These are phyloP conservation scores for Xiphophorus couchianus DNA, from an alignment of 2,113 vertebrate species.

Conservation along the genomic window DNA sequence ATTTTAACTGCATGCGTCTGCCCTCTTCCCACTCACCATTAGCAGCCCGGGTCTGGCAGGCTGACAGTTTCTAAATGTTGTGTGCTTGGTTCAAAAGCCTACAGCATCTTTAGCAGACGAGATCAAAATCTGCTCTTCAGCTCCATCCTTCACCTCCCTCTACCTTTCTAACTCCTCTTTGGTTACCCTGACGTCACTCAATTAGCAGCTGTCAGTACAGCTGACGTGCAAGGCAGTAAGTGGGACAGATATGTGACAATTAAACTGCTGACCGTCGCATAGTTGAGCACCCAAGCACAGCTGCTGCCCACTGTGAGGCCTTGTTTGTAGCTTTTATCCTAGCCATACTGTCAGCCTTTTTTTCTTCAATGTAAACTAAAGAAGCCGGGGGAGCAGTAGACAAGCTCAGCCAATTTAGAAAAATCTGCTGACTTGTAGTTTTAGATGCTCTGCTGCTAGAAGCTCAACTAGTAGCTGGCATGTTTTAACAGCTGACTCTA, in stretches of 20 bases:
- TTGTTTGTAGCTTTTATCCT: conserved; percentile 47
- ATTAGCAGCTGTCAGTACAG: conserved; percentile 41
- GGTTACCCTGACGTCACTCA: conserved; percentile 35
- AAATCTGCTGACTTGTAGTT: conserved; percentile 50
- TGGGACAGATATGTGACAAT: conserved; percentile 31
- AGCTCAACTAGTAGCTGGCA: conserved; percentile 8
- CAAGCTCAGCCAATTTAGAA: conserved; percentile 3
- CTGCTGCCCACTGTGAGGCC: conserved; percentile 27
- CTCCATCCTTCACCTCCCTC: background rate
- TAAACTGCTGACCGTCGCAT: conserved; percentile 57
- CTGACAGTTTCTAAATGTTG: conserved; percentile 18
- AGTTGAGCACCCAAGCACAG: conserved; percentile 34
- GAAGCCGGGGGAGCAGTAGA: conserved; percentile 27
- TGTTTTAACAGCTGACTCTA: background rate
- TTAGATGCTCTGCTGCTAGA: conserved; percentile 6
- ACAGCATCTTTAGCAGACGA: conserved; percentile 27
- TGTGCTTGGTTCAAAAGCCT: conserved; percentile 31
- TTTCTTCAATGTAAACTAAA: conserved; percentile 11
- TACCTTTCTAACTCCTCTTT: conserved; percentile 4
- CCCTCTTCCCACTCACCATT: conserved; percentile 4
- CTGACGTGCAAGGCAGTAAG: conserved; percentile 30
- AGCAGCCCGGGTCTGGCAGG: conserved; percentile 21
- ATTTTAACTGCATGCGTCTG: conserved; percentile 9
- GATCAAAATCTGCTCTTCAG: background rate
- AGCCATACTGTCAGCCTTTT: conserved; percentile 19